Base-by-base conservation (phyloP, 92 coral and sea anemone species). In the Phenganax subtilis region DNA sequence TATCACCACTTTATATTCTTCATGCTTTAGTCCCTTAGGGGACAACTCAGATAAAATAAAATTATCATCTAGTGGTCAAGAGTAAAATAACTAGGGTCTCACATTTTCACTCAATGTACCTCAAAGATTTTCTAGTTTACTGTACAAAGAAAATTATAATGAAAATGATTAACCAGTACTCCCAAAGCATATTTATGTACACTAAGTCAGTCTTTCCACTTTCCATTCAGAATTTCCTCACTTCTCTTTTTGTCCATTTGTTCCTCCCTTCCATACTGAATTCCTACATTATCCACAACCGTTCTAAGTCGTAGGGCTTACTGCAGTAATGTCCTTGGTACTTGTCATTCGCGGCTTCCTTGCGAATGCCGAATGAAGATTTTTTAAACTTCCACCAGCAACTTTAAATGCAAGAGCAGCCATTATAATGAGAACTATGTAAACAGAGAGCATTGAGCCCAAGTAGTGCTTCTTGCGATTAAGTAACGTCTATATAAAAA, bases 351-450 rank as follows among this genome's bases (percentile, higher is more conserved):
- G 88, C 28, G 89, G 80, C 44, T 82, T 84, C 75, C 84, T 77
- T 51, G 90, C 76, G 6, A 86, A 37, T 14, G 86, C 84, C 72
- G 81, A 83, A 81, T 85, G 87, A 14, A 94, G 75, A 81, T 94
- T 94, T 55, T 90, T 85, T 69, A 89, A 75, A 62, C 88, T 91
- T 29, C 98, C 98, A 58, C 98, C 98, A 56, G 96, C 98, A 20
- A 91, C 92, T 77, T 89, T 91, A 74, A 94, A 94, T 44, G 98
- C 98, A 15, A 93, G 7, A 5, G 84, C 84, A 7, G 91, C 97
- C 98, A 93, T 93, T 61, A 90, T 68, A 54, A 91, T 79, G 88
- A 93, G 83, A 28, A 88, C 86, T 72, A 90, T 62, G 80, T 93
- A 93, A 0, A 97, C 97, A 31, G 89, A 85, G 28, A 90, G 80